Evolutionary conservation across 2,888 invertebrate species (phyloP), one percentile per base, ranked within the genome.

Genomic region (Hyposoter didymator): DNA sequence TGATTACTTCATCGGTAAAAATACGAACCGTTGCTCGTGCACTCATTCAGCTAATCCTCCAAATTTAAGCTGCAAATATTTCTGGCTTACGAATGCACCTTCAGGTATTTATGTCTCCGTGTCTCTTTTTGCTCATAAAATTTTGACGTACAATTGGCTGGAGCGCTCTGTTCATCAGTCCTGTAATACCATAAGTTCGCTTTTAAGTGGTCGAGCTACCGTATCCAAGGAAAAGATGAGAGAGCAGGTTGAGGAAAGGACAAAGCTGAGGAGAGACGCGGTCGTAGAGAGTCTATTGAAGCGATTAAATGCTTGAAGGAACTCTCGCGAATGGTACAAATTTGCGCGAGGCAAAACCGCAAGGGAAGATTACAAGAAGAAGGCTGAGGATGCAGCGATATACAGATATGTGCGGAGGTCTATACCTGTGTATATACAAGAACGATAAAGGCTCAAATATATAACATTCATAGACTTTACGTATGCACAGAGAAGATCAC

Each of bases 341-440:
- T 80, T 80, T 76, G 39, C 75, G 59, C 12, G 59, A 83, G 67
- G 80, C 76, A 80, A 85, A 85, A 85, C 83, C 83, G 59, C 83
- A 28, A 73, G 79, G 75, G 76, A 85, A 83, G 79, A 83, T 85
- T 80, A 83, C 70, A 83, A 84, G 55, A 72, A 72, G 32, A 28
- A 62, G 67, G 12, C 22, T 70, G 32, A 22, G 59, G 62, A 66
- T 55, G 49, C 39, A 32, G 39, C 67, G 28, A 73, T 47, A 47
- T 22, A 55, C 55, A 55, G 22, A 7, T 22, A 19, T 52, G 0
- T 10, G 2, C 2, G 4, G 22, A 55, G 4, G 4, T 4, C 22
- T 28, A 59, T 59, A 59, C 3, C 59, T 59, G 14, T 59, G 22
- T 59, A 59, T 14, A 67, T 67, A 69, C 35, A 12, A 14, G 8